Evolutionary conservation across 2,797 vertebrate species (phyloP), one percentile per base, ranked within the genome.

Genomic region (Eremophila alpestris): DNA sequence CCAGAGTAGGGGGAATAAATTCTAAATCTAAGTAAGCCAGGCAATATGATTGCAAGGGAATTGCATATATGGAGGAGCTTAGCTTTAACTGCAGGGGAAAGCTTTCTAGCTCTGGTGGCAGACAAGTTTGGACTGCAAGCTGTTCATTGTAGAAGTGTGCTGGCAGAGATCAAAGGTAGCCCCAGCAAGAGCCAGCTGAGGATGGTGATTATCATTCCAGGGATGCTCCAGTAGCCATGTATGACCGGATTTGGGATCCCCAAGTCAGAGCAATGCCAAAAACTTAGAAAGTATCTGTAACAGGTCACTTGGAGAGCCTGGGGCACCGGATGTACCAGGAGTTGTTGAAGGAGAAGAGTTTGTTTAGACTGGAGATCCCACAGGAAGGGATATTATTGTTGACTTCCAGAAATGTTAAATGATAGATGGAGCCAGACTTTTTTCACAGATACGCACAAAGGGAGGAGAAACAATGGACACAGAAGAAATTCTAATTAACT

Each of bases 341-440:
- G 17, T 36, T 2, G 1, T n/a, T 59, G 20, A 60, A 17, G 13
- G 10, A 87, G 23, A 32, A 0, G 0, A 10, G 4, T 74, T 82
- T 88, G 8, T 74, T 84, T 56, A 74, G 10, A 17, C 7, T 43
- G 41, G 27, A 60, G 21, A 34, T 82, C 11, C 32, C n/a, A 63
- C 10, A 45, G 23, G 21, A 29, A 43, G 3, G 32, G 27, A 26
- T 29, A 58, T 16, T 36, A 19, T 18, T 48, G 11, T 23, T 83
- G 26, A 40, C 7, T 63, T 83, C 13, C 11, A 84, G 36, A 38
- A n/a, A 46, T 51, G 13, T 17, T 41, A 46, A 69, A 40, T n/a
- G 7, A 54, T 55, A 69, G 27, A 24, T 7, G 5, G 11, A 63
- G 5, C 3, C 18, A 59, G 26, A 29, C 7, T 48, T 69, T 74